Evolutionary conservation across 2,888 invertebrate genomes (phyloP).

Genomic region (Teinopalpus imperialis): DNA sequence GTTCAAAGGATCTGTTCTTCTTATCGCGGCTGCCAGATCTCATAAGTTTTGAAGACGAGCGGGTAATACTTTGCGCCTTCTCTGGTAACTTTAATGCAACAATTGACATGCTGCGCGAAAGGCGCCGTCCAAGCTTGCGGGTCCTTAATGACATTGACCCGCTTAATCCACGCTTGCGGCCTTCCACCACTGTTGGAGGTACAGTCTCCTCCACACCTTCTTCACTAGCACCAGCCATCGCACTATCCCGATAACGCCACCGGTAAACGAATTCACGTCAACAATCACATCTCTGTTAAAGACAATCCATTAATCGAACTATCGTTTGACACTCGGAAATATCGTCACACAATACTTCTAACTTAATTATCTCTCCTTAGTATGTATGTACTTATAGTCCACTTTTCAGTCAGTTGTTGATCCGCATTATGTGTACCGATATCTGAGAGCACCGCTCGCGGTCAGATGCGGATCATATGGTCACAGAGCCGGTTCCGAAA

Average conservation of each 20-base stretch:
- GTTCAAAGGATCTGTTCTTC: constrained; percentile 81
- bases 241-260: constrained; percentile 54
- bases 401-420: constrained; percentile 62
- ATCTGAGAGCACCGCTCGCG: constrained; percentile 52
- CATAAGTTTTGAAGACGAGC: constrained; percentile 82
- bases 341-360: constrained; percentile 11
- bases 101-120: constrained; percentile 80
- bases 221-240: constrained; percentile 73
- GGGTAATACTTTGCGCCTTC: constrained; percentile 83
- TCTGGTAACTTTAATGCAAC: constrained; percentile 80
- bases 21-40: constrained; percentile 80
- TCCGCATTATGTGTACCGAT: constrained; percentile 60
- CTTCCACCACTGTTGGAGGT: constrained; percentile 41
- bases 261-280: constrained; percentile 47
- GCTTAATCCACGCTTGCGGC: constrained; percentile 64
- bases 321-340: constrained; percentile 32
- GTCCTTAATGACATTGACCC: constrained; percentile 76
- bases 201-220: constrained; percentile 56
- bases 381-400: constrained; percentile 32
- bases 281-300: constrained; percentile 68
- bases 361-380: constrained; percentile 8
- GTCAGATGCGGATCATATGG: constrained; percentile 60
- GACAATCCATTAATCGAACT: constrained; percentile 55
- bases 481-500: constrained; percentile 59
- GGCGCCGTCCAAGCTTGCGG: constrained; percentile 74